Evolutionary conservation across 2,888 invertebrate genomes (phyloP).

Genomic region (Podotricha telesiphe): DNA sequence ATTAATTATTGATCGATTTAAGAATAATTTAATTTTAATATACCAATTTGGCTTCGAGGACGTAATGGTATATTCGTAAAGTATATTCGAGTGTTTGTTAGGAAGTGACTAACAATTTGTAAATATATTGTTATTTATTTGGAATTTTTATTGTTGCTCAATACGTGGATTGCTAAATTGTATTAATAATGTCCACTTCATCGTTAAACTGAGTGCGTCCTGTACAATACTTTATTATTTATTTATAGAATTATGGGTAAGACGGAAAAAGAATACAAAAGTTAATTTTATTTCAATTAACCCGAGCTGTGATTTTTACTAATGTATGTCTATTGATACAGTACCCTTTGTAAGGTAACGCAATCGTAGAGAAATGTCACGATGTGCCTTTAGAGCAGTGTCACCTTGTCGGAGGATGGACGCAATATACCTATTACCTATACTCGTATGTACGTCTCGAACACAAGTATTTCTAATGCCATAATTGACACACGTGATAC

Average conservation of each 20-base stretch:
- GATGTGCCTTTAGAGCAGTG: constrained; percentile 19
- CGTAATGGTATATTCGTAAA: constrained; percentile 69
- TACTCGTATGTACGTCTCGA: neutral
- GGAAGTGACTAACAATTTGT: constrained; percentile 48
- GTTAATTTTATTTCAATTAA: constrained; percentile 79
- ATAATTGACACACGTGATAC: constrained; percentile 12
- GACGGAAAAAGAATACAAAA: constrained; percentile 74
- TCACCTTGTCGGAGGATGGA: constrained; percentile 5
- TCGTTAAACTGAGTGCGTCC: constrained; percentile 69
- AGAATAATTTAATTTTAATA: constrained; percentile 72
- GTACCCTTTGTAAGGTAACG: constrained; percentile 44
- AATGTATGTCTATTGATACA: constrained; percentile 68
- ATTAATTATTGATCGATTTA: constrained; percentile 64
- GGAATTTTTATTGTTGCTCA: constrained; percentile 50
- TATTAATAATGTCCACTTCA: constrained; percentile 57
- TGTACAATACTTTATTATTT: constrained; percentile 81
- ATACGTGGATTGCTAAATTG: constrained; percentile 49
- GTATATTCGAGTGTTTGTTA: constrained; percentile 44
- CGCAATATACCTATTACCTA: no score
- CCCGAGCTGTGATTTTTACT: constrained; percentile 84
- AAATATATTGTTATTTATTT: constrained; percentile 54
- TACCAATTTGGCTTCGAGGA: constrained; percentile 65
- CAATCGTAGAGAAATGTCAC: constrained; percentile 32
- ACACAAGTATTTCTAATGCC: neutral
- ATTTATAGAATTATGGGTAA: constrained; percentile 77